Evolutionary conservation across 2,113 vertebrate genomes (phyloP), one percentile per base, ranked within the genome.

Genomic region (Apodemus speciosus): DNA sequence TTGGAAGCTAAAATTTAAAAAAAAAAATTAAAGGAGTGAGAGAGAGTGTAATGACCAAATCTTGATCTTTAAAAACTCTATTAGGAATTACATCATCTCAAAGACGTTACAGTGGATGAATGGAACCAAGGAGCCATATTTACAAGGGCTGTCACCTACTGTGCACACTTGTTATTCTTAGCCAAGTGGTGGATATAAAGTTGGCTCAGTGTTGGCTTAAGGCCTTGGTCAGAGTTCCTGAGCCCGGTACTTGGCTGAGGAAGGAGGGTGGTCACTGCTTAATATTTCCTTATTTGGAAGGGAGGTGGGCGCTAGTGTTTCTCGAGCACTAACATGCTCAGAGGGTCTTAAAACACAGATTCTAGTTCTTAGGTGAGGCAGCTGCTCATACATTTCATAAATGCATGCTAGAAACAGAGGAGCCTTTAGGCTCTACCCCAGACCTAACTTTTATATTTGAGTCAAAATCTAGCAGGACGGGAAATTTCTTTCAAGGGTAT

Each of bases 1-100:
- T 88, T 92, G 60, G 94, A 27, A 77, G 98, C 98, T 98, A 88
- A 72, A 96, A 90, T 89, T n/a, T 16, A 11, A 58, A n/a, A 87
- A 90, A 72, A 43, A 90, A 93, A 71, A 66, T 64, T 64, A 38
- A 46, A n/a, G 14, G n/a, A 40, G 56, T 35, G 30, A 60, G 79
- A 91, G 27, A 66, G 25, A 3, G 71, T 9, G 0, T 11, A 66
- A 32, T 49, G 15, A 77, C 20, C 49, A 91, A 40, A 71, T 58
- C 27, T 72, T 87, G 88, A 75, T 20, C 23, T 58, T 60, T 83
- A 23, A 66, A 71, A 68, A 89, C 20, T 23, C 9, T 83, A 0
- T 56, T 88, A 89, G 91, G 90, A 73, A 88, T 77, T 62, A 15
- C 40, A 62, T 88, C 3, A 69, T 8, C 7, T 51, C 38, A 43